Evolutionary conservation across 1,140 invertebrate genomes (phyloP).

Genomic region (Drosophila bipectinata): DNA sequence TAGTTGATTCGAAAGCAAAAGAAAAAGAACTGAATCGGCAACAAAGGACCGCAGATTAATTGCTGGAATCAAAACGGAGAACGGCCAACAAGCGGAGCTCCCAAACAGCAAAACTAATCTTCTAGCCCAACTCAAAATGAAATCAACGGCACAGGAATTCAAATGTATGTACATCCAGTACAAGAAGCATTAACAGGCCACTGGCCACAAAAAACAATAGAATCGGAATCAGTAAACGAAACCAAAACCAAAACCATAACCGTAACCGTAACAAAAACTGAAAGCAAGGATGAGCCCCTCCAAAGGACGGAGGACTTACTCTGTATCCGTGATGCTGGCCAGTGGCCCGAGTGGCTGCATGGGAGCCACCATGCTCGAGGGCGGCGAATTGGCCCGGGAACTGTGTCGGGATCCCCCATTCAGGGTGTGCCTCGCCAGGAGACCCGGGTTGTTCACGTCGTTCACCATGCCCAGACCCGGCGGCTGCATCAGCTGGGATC

Average conservation of each 20-base stretch:
- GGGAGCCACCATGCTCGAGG: constrained; percentile 78
- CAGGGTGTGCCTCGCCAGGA: constrained; percentile 83
- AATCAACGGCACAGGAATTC: constrained; percentile 16
- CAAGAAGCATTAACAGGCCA: constrained; percentile 49
- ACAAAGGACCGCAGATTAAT: constrained; percentile 63
- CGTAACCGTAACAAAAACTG: constrained; percentile 13
- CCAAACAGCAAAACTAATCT: constrained; percentile 48
- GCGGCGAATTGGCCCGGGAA: constrained; percentile 73
- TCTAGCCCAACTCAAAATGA: constrained; percentile 44
- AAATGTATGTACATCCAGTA: constrained; percentile 50
- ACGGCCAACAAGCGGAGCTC: constrained; percentile 16
- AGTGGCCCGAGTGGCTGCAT: constrained; percentile 86
- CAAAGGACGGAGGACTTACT: constrained; percentile 84
- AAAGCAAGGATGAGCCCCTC: not conserved
- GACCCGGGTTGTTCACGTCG: constrained; percentile 85
- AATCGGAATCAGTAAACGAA: constrained; percentile 25
- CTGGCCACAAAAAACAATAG: constrained; percentile 21
- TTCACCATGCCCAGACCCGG: constrained; percentile 75
- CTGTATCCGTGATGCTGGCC: constrained; percentile 86
- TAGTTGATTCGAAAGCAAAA: constrained; percentile 25
- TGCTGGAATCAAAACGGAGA: constrained; percentile 44
- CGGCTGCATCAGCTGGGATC: constrained; percentile 74
- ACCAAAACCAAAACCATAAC: constrained; percentile 13
- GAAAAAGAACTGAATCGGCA: constrained; percentile 17
- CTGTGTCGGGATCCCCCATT: constrained; percentile 83